A percentile compares a stretch with the other conserved stretches of the same genome.
These are phyloP conservation scores for Furcifer pardalis DNA, from an alignment of 2,797 vertebrate species.

Conservation along the genomic window DNA sequence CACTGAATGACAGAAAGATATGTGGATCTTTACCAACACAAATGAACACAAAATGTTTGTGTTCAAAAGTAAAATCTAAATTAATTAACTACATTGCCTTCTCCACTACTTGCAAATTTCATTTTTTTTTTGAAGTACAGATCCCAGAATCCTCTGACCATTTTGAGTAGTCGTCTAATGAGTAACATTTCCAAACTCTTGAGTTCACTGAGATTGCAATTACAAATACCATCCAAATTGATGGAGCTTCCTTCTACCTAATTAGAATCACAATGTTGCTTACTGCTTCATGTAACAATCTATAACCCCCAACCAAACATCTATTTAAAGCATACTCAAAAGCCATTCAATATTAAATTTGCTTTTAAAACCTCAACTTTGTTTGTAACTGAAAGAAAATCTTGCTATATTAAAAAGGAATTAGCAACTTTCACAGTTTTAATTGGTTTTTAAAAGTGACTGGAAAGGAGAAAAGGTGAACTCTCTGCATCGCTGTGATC, in stretches of 20 bases:
- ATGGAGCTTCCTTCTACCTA: too few species aligned
- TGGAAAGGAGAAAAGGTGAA: neutral
- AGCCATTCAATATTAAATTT: neutral
- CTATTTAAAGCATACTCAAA: neutral
- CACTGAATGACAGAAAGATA: neutral
- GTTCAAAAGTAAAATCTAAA: neutral
- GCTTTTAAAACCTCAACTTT: neutral
- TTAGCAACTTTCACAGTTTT: conserved; percentile 12
- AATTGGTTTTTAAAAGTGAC: neutral
- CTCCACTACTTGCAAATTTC: too few species aligned
- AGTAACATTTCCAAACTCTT: too few species aligned
- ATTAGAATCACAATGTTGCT: too few species aligned
- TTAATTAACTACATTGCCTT: neutral
- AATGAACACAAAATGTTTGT: neutral
- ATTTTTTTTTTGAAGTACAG: too few species aligned
- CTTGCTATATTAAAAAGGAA: neutral
- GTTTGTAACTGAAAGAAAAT: neutral
- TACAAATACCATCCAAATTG: too few species aligned
- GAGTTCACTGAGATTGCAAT: too few species aligned
- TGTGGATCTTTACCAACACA: neutral
- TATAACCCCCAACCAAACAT: too few species aligned
- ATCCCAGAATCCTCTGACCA: too few species aligned
- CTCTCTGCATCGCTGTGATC: neutral
- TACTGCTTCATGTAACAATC: too few species aligned
- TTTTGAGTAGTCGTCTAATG: too few species aligned